Evolutionary conservation across 2,113 vertebrate genomes (phyloP), one percentile per base, ranked within the genome.

Genomic region (Dipodomys stephensi): DNA sequence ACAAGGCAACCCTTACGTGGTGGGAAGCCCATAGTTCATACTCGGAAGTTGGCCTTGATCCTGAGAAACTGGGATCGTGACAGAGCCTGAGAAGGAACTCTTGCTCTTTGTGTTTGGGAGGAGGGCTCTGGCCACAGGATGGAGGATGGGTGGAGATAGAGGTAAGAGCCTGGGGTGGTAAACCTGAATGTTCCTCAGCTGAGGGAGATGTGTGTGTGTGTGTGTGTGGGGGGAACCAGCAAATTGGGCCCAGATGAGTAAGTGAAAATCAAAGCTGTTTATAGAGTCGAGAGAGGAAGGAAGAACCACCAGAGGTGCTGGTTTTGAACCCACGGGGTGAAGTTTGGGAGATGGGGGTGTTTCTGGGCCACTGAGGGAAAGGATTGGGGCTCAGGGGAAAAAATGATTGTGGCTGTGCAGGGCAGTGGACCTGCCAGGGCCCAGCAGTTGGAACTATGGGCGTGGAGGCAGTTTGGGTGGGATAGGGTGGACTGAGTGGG

Each of bases 1-100:
- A 32, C 0, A 1, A 32, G 53, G 64, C 22, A 16, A 28, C 19
- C 6, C 0, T 4, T 4, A 10, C 28, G 1, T 2, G 30, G 4
- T 39, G 23, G 74, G 64, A 46, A 32, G 53, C 23, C 44, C 11
- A 2, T 39, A 46, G 53, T 7, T 6, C 0, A 4, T 0, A 32
- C 28, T 65, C 27, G 23, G 49, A 62, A 69, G 53, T 67, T 53
- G 74, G 32, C 20, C 74, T 88, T 2, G 1, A 62, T 77, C 60
- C 65, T 57, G 92, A 71, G 57, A 57, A 20, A 64, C 13, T 1
- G 44, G 44, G 46, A 77, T 57, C 67, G 19, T 7, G 25, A 6
- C 25, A 69, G 73, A 65, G 28, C 16, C 28, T 32, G 65, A 23
- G 64, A 35, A 53, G 53, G 82, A 44, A 53, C 60, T 2, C 30